Conservation (phyloP, 2,888 invertebrate genomes). For the Eupithecia exiguata region DNA sequence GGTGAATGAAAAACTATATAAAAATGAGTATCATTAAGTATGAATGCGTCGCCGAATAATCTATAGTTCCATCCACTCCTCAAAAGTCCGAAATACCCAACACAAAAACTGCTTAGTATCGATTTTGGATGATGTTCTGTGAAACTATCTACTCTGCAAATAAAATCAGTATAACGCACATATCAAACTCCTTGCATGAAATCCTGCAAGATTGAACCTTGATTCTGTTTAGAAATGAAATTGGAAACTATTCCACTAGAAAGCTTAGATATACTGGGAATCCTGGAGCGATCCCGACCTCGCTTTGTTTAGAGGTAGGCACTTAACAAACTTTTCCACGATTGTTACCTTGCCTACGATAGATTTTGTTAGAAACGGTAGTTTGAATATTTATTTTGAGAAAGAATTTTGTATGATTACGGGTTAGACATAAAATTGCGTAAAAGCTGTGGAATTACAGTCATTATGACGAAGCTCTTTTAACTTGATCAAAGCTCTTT, state of each 20-base stretch:
- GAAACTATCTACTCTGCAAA: too few species aligned
- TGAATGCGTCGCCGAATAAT: background rate
- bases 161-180: too few species aligned
- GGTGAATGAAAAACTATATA: background rate
- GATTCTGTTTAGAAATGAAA: slow-evolving; percentile 19
- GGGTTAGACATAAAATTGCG: background rate
- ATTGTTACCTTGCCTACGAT: background rate
- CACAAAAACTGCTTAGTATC: background rate
- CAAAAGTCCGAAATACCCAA: background rate
- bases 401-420: background rate
- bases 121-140: background rate
- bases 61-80: background rate
- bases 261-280: background rate
- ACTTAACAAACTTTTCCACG: slow-evolving; percentile 22
- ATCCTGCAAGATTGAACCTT: slow-evolving; percentile 9
- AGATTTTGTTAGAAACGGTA: slow-evolving; percentile 21
- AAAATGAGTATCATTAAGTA: background rate
- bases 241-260: slow-evolving; percentile 19
- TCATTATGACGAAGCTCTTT: background rate
- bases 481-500: background rate
- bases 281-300: slow-evolving; percentile 6
- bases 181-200: slow-evolving; percentile 10
- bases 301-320: slow-evolving; percentile 19
- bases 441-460: background rate
- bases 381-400: background rate